A percentile compares a stretch with the other conserved stretches of the same genome.
Evolutionary conservation across 2,797 vertebrate genomes (phyloP).

Genomic region (Pseudocheirus occidentalis): DNA sequence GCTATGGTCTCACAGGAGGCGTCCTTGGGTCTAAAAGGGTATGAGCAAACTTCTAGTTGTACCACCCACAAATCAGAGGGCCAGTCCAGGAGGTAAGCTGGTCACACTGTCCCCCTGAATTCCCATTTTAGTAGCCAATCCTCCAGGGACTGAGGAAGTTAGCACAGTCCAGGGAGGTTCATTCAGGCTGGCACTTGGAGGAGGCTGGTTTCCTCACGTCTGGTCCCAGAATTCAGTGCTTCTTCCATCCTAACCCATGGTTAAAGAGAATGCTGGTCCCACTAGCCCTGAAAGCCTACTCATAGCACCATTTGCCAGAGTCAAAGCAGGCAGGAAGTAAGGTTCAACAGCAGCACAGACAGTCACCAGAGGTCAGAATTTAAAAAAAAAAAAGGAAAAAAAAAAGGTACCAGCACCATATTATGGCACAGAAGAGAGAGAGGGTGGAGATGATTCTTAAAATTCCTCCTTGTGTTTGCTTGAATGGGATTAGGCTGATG

Average conservation of each 20-base stretch:
- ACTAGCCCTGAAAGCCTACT: conserved; percentile 2
- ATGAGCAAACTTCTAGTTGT: background rate
- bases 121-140: too few relatives aligned
- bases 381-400: background rate
- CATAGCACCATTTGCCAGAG: background rate
- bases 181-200: background rate
- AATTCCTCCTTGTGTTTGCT: conserved; percentile 70
- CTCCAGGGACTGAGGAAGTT: background rate
- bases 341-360: conserved; percentile 64
- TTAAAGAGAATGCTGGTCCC: background rate
- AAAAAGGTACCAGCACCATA: conserved; percentile 54
- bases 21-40: background rate
- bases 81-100: background rate
- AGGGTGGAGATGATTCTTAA: conserved; percentile 65
- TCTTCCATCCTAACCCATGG: conserved; percentile 55
- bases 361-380: conserved; percentile 75
- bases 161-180: background rate
- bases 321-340: conserved; percentile 61
- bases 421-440: conserved; percentile 2
- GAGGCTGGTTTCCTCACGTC: background rate
- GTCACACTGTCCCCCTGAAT: background rate
- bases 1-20: background rate
- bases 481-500: background rate
- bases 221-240: background rate
- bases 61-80: background rate